Base-by-base conservation (phyloP, 2,797 vertebrate species). In the Syndactyla subalaris region DNA sequence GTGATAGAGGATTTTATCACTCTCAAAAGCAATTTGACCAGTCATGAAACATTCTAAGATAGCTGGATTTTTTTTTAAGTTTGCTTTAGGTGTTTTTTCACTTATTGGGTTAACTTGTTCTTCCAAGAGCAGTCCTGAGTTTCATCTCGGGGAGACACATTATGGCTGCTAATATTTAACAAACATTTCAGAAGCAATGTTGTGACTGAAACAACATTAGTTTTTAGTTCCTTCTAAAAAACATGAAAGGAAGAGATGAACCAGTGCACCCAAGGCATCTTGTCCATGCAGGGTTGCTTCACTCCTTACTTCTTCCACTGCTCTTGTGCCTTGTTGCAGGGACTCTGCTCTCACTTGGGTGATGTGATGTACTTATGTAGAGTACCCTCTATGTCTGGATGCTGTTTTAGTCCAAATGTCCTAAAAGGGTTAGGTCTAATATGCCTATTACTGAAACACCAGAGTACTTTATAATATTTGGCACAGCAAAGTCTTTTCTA, bases 211-310 rank as follows among this genome's bases (percentile, higher is more conserved):
- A n/a, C 48, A 39, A 18, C 5, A 0, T 39, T 46, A 45, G 3
- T 27, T 91, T 75, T 79, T 22, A 29, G 21, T 67, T 92, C 17
- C 14, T 80, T 51, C 62, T 85, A 59, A 61, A 80, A 82, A 36
- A 20, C 14, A 6, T 0, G 11, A 75, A 15, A n/a, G 82, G 34
- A 65, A 71, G 71, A 73, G 58, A 21, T 0, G 0, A 34, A 1
- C 17, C 20, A 71, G 61, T 1, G 0, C 58, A 74, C 26, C 26
- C 22, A 29, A 19, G n/a, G 29, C 72, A 65, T 71, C 58, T 46
- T 66, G 29, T 36, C 49, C 17, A 1, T 18, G 19, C 26, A 29
- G 72, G 38, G 30, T 55, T 81, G 36, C 22, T 70, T 66, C 55
- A 0, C 34, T 70, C 27, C 0, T 49, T 29, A 1, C 26, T 66